Base-by-base conservation (phyloP, 2,797 vertebrate species). In the Mastacembelus armatus region DNA sequence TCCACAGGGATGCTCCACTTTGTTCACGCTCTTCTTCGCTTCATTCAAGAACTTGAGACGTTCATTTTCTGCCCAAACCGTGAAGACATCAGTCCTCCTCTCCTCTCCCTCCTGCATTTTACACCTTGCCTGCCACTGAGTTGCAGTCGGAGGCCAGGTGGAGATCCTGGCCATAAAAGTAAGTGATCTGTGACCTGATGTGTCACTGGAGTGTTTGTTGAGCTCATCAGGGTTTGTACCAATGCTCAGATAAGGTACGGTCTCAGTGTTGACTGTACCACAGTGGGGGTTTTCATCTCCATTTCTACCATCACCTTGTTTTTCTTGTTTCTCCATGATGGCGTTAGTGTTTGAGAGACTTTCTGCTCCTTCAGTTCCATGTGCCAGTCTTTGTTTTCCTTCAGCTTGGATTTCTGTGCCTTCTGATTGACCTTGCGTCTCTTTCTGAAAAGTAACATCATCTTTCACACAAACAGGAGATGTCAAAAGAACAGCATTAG, bases 121-220 rank as follows among this genome's bases (percentile, higher is more conserved):
- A 58, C 87, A 73, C 36, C 85, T 81, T 7, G 65, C 79, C 77
- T 86, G 80, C 92, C 92, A 92, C 78, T 92, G 88, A 27, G n/a
- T 35, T 15, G 87, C 90, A 15, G 90, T 80, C 0, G 32, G 85
- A 43, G 93, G 93, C 92, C 93, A 94, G 11, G 91, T 92, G 65
- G 89, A 87, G 35, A 89, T 77, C 75, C 93, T 92, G 18, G 70
- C 69, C 24, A 93, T 50, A 1, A 44, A 55, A 1, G 0, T 24
- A 24, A 40, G 57, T 50, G 63, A 54, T 4, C 49, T 48, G 43
- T 43, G 58, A 71, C 50, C 49, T 14, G 2, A 26, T 11, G 22
- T 35, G 5, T 60, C 33, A 7, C 16, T 3, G 24, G 52, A n/a
- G 44, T 39, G 21, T 18, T 66, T 27, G 22, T 48, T 42, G n/a